These are phyloP conservation scores for Acanthiza pusilla DNA, from an alignment of 2,797 vertebrate genomes.

Conservation along the genomic window DNA sequence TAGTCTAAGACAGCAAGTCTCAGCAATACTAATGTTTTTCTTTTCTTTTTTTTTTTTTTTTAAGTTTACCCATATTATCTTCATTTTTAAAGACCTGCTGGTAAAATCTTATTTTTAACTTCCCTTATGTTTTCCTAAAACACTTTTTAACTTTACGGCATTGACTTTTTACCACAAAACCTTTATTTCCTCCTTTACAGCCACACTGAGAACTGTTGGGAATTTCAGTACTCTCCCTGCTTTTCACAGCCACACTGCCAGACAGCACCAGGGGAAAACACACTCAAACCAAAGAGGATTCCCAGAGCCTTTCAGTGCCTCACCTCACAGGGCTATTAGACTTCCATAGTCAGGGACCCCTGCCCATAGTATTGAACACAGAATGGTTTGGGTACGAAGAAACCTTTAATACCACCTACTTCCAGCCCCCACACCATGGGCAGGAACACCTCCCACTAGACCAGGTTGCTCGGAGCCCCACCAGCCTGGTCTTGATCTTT, in stretches of 20 bases:
- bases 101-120: not conserved
- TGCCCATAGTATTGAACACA: not conserved
- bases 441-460: not conserved
- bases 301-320: not conserved
- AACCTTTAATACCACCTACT: not conserved
- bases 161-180: not conserved
- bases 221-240: not conserved
- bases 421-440: not conserved
- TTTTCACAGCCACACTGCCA: not conserved
- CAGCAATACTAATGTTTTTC: not conserved
- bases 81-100: not conserved
- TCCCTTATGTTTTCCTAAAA: not conserved
- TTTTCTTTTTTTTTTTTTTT: not conserved
- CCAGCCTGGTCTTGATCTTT: not conserved
- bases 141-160: not conserved
- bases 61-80: not conserved
- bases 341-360: not conserved
- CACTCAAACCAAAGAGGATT: not conserved
- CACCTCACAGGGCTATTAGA: accelerated
- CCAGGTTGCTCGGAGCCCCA: not conserved
- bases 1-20: not conserved
- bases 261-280: not conserved
- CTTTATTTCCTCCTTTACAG: not conserved
- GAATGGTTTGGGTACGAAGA: not conserved
- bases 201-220: not conserved